Evolutionary conservation across 1,140 invertebrate genomes (phyloP), one percentile per base, ranked within the genome.

Genomic region (roundworm (Caenorhabditis elegans)): DNA sequence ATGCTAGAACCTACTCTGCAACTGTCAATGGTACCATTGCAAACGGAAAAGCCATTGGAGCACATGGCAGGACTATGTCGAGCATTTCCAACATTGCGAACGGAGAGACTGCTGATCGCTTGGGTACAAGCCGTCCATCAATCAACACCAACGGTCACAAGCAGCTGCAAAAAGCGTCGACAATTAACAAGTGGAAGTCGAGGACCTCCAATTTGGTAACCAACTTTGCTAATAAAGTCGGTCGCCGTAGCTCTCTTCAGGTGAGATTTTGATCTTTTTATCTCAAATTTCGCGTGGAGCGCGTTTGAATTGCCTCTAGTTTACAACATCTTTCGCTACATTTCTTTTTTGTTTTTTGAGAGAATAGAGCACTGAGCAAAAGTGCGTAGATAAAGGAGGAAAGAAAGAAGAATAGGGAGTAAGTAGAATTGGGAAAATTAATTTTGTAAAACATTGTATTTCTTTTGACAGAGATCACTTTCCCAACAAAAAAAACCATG

Each of bases 211-310:
- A 75, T 15, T 19, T 84, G 10, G 39, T 83, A 1, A 82, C 60
- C 17, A 36, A 39, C 2, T 49, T 84, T 34, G 55, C 79, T 4
- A 76, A 80, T 11, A 77, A 60, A 70, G 79, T 84, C 13, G 49
- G 55, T 24, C 80, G 83, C 26, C 51, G 75, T 13, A 60, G 53
- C 28, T 83, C 55, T 28, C 47, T 84, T 39, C 85, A 81, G 24
- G 76, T 78, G 81, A 34, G n/a, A n/a, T n/a, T n/a, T n/a, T n/a
- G n/a, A 82, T 43, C 39, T 43, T 43, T 15, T 43, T 43, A 43
- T 70, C 13, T 70, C 60, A 39, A 70, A 43, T 70, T 70, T 70
- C 60, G 53, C 8, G 51, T 0, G 17, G 53, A 39, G 60, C 34
- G 60, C 19, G 34, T 70, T 70, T 70, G 34, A 70, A 70, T 70